Percentiles rank a stretch among this genome's conserved stretches.
Conservation (phyloP, 2,888 invertebrate species). For the Limnephilus auricula region DNA sequence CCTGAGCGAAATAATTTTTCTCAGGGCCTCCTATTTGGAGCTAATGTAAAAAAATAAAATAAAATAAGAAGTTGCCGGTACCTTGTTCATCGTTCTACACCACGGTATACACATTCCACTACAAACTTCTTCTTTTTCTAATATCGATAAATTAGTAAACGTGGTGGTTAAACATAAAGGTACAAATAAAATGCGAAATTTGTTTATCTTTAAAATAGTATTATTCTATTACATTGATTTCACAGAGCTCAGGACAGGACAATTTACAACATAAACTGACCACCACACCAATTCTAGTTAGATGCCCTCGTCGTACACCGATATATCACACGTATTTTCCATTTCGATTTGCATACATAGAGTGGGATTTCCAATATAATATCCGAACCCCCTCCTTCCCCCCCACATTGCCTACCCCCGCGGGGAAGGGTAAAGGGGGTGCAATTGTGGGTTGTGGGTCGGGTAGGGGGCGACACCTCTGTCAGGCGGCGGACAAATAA, state of each 20-base stretch:
- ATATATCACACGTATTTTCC: constrained; percentile 52
- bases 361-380: constrained; percentile 66
- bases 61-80: no score
- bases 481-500: constrained; percentile 29
- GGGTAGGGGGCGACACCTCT: constrained; percentile 30
- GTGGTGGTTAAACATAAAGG: no score
- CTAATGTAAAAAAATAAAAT: no score
- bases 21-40: no score
- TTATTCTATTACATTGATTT: no score
- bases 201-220: no score
- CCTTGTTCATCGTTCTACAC: no score
- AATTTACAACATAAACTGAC: constrained; percentile 16
- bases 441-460: neutral
- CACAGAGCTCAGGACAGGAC: neutral
- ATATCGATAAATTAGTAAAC: no score
- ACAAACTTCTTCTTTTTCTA: no score
- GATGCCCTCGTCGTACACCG: constrained; percentile 8
- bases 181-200: no score
- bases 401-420: constrained; percentile 7
- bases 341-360: constrained; percentile 66
- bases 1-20: no score
- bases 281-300: constrained; percentile 10
- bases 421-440: neutral
- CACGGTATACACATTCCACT: no score
- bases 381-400: constrained; percentile 50